Conservation (phyloP, 2,113 vertebrate species). For the Chionomys nivalis region DNA sequence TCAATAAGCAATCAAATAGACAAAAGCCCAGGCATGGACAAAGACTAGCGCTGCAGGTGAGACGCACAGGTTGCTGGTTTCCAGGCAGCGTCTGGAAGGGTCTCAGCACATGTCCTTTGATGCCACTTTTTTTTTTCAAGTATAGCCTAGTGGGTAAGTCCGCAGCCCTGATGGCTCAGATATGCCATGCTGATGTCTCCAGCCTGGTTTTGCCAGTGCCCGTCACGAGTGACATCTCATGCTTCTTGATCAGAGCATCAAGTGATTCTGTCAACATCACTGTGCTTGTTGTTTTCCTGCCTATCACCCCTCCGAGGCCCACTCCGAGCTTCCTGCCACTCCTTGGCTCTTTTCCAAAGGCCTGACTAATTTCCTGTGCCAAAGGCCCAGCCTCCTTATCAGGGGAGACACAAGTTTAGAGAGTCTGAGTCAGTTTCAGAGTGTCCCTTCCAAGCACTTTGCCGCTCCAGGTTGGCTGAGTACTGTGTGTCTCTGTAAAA, state of each 20-base stretch:
- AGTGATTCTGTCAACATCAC: slow-evolving; percentile 79
- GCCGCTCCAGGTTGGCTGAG: not conserved
- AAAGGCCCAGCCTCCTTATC: not conserved
- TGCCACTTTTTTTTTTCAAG: not conserved
- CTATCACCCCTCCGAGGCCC: slow-evolving; percentile 71
- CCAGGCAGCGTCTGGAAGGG: not conserved
- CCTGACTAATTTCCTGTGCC: slow-evolving; percentile 49
- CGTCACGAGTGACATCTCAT: slow-evolving; percentile 85
- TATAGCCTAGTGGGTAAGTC: not conserved
- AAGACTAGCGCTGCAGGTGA: not conserved
- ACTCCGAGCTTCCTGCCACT: slow-evolving; percentile 48
- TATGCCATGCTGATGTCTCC: slow-evolving; percentile 37
- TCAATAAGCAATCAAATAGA: not conserved
- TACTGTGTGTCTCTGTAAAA: not conserved
- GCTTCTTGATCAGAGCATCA: slow-evolving; percentile 86
- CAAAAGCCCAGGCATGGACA: not conserved
- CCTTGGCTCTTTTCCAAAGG: slow-evolving; percentile 62
- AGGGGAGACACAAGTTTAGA: not conserved
- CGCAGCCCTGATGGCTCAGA: not conserved
- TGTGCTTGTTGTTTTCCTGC: slow-evolving; percentile 53
- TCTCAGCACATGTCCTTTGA: not conserved
- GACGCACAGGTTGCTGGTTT: not conserved
- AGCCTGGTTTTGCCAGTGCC: slow-evolving; percentile 74
- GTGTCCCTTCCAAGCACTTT: accelerated
- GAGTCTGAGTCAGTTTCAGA: not conserved